phyloP scores from a whole-genome alignment of 2,797 vertebrate genomes.

The Falco biarmicus region DNA sequence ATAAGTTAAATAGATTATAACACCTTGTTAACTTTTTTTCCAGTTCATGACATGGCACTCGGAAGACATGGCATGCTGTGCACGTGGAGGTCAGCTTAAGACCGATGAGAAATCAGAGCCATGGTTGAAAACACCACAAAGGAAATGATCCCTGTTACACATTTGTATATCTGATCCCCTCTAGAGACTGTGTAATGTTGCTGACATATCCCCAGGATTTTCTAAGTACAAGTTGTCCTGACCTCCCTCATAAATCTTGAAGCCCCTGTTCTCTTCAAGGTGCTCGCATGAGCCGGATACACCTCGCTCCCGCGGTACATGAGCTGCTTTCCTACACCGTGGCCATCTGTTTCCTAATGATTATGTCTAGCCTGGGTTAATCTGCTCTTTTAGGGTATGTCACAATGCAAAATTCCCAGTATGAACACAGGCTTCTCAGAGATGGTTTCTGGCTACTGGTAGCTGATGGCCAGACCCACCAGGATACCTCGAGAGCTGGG shows the following conservation, averaged over 20 bases:
- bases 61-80: accelerated
- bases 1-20: background rate
- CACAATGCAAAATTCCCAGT: background rate
- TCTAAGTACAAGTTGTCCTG: conserved; percentile 21
- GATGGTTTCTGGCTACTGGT: background rate
- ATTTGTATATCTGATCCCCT: background rate
- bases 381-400: background rate
- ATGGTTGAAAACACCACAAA: background rate
- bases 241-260: background rate
- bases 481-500: background rate
- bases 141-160: background rate
- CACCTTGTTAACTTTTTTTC: background rate
- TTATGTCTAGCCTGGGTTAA: background rate
- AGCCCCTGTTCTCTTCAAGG: conserved; percentile 16
- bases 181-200: background rate
- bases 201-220: background rate
- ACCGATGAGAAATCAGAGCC: background rate
- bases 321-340: background rate
- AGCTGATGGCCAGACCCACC: background rate
- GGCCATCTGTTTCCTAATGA: conserved; percentile 43
- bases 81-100: background rate
- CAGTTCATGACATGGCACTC: background rate
- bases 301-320: background rate
- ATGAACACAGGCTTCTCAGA: background rate
- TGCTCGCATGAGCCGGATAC: background rate